Conservation (phyloP, 1,140 invertebrate species). For the Whitmania pigra region DNA sequence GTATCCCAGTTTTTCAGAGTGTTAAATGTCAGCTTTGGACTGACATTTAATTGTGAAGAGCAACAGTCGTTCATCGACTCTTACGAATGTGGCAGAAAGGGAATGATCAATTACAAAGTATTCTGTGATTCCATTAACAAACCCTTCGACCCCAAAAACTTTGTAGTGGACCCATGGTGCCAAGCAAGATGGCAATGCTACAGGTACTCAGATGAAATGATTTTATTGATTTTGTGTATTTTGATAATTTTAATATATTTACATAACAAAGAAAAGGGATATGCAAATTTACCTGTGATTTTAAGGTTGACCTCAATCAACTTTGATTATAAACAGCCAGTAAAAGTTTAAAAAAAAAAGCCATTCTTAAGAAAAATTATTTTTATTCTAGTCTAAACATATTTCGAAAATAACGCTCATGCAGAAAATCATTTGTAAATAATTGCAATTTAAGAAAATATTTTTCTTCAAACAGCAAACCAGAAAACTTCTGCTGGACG, state of each 20-base stretch:
- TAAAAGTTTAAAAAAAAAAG: too few relatives aligned
- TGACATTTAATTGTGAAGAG: conserved; percentile 9
- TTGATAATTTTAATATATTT: too few relatives aligned
- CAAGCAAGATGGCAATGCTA: not conserved
- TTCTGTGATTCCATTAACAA: conserved; percentile 1
- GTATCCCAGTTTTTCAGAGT: conserved; percentile 5
- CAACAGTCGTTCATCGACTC: not conserved
- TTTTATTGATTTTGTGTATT: too few relatives aligned
- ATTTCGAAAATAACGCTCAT: not conserved
- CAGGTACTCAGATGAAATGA: too few relatives aligned
- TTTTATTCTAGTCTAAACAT: not conserved
- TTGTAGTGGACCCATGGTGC: not conserved
- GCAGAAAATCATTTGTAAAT: not conserved
- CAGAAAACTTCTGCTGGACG: not conserved
- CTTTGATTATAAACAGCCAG: too few relatives aligned
- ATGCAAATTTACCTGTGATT: too few relatives aligned
- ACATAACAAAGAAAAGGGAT: too few relatives aligned
- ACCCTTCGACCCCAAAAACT: not conserved
- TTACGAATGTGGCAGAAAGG: not conserved
- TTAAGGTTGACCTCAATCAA: too few relatives aligned
- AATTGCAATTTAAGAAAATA: not conserved
- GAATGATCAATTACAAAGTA: not conserved
- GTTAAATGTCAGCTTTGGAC: not conserved
- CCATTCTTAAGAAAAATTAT: too few relatives aligned
- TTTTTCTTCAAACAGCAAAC: not conserved